phyloP scores from a whole-genome alignment of 2,888 invertebrate genomes.

The Aleiodes testaceus region DNA sequence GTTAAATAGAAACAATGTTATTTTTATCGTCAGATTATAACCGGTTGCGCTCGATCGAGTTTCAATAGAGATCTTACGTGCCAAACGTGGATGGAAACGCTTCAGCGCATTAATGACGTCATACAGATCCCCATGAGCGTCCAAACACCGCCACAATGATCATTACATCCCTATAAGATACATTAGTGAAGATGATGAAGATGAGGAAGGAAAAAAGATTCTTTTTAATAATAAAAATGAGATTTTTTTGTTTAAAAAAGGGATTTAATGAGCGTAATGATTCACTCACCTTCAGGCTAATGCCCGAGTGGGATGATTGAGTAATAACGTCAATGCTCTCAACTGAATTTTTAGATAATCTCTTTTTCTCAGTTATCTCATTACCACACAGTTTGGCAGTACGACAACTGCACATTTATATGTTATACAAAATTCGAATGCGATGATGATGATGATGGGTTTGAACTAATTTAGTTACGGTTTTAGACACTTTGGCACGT shows the following conservation, averaged over 20 bases:
- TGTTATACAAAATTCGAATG: slow-evolving; percentile 1
- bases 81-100: slow-evolving; percentile 40
- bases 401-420: slow-evolving; percentile 45
- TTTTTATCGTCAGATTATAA: slow-evolving; percentile 41
- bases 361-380: slow-evolving; percentile 43
- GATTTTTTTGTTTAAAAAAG: too few relatives aligned
- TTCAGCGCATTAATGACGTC: slow-evolving; percentile 35
- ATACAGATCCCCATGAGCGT: not conserved
- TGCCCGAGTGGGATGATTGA: slow-evolving; percentile 48
- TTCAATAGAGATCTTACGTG: slow-evolving; percentile 43
- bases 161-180: too few relatives aligned
- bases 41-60: slow-evolving; percentile 42
- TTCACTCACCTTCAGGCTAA: slow-evolving; percentile 42
- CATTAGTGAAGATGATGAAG: too few relatives aligned
- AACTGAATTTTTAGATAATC: slow-evolving; percentile 5
- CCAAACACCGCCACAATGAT: not conserved
- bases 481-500: slow-evolving; percentile 48
- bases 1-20: slow-evolving; percentile 25
- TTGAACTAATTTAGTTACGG: slow-evolving; percentile 53
- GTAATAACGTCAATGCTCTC: slow-evolving; percentile 54
- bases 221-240: slow-evolving; percentile 30
- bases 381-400: slow-evolving; percentile 53
- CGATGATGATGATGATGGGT: slow-evolving; percentile 33
- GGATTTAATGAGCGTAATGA: too few relatives aligned
- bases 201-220: not conserved